phyloP scores from a whole-genome alignment of 2,888 invertebrate species.

The Acanthoscelides obtectus region DNA sequence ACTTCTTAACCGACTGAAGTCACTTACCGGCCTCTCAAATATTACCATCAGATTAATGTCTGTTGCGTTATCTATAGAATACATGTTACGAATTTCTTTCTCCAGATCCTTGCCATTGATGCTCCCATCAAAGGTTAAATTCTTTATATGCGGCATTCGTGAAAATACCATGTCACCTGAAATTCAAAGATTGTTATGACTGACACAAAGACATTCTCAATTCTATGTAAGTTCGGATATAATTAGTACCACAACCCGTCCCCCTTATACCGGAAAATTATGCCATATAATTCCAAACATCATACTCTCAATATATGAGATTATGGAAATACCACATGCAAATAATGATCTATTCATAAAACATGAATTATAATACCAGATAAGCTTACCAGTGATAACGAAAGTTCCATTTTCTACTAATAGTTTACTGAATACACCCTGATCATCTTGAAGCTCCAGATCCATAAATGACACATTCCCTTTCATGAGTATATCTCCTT shows the following conservation, averaged over 20 bases:
- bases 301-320: too few relatives aligned
- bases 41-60: constrained; percentile 24
- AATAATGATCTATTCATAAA: too few relatives aligned
- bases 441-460: constrained; percentile 35
- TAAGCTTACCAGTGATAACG: constrained; percentile 31
- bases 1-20: background rate
- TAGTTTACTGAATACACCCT: constrained; percentile 27
- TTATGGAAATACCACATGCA: too few relatives aligned
- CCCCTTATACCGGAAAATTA: too few relatives aligned
- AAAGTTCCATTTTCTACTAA: constrained; percentile 26
- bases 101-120: constrained; percentile 32
- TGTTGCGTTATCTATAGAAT: constrained; percentile 29
- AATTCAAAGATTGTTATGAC: constrained; percentile 14
- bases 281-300: too few relatives aligned
- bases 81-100: constrained; percentile 33
- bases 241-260: too few relatives aligned
- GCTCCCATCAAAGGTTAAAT: constrained; percentile 31
- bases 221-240: too few relatives aligned
- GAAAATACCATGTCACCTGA: constrained; percentile 39
- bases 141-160: constrained; percentile 32
- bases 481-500: constrained; percentile 35
- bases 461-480: constrained; percentile 40
- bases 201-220: too few relatives aligned
- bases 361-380: too few relatives aligned
- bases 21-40: constrained; percentile 34